Base-by-base conservation (phyloP, 2,113 vertebrate species). In the Bubo scandiacus region DNA sequence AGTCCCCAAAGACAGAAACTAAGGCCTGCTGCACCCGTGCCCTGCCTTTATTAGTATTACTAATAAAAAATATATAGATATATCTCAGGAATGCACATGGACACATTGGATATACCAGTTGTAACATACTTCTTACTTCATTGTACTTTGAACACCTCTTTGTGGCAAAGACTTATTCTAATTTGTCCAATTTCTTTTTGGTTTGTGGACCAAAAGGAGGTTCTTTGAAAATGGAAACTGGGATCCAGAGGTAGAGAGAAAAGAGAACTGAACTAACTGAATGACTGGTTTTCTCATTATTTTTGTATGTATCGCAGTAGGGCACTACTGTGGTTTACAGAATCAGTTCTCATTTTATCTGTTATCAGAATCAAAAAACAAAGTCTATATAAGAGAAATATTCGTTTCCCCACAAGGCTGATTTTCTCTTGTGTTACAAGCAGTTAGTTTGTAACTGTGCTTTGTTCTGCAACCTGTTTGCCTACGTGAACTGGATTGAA, bases 1-100 rank as follows among this genome's bases (percentile, higher is more conserved):
- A 84, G 96, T 98, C 98, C 98, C 98, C 67, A 96, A 96, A 98
- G 98, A 97, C 86, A 74, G 95, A 97, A 97, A 96, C 95, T 92
- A 82, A 96, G 96, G 96, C 93, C 97, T 85, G 80, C 86, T 94
- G 88, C 96, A 97, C 96, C 94, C 89, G 15, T 97, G 87, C 66
- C 94, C 94, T 97, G 97, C 80, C 97, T 98, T 96, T 97, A 95
- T 96, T 97, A 97, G 93, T 96, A 93, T 83, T 95, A 94, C 21
- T 94, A 94, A 96, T 89, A 95, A 91, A 93, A 96, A 94, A 81
- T 52, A 74, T 59, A 86, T 62, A 43, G 66, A 43, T 85, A 52
- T 90, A 21, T 57, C 84, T 85, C 62, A 91, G 36, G 40, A 83
- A 90, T 94, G 90, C 91, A 71, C 43, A 73, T 18, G 49, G 75